Evolutionary conservation across 2,113 vertebrate species (phyloP), one percentile per base, ranked within the genome.

Genomic region (Archilochus colubris): DNA sequence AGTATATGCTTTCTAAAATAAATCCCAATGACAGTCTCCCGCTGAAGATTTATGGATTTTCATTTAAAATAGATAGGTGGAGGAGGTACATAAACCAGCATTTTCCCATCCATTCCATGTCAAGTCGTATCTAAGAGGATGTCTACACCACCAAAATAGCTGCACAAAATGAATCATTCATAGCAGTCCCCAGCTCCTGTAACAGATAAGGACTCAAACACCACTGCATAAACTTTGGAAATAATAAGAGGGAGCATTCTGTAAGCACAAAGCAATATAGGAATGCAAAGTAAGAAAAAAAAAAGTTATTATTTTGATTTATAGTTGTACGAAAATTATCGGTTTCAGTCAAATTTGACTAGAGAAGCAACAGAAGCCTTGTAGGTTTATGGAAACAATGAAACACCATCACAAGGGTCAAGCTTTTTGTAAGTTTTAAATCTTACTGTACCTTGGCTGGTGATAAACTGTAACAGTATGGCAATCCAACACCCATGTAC

Each of bases 161-260:
- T 90, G 51, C 33, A 82, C 33, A 62, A 66, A 91, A 95, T 95
- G 84, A 95, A 95, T 95, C 89, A 95, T 74, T 89, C 87, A 14
- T 33, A 54, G 8, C 46, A 76, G 58, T 17, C 82, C 28, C 82
- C 89, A 94, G 22, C 53, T 89, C 59, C 86, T 91, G 31, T 86
- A 70, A 61, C 17, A 68, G n/a, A 46, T 51, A 76, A 81, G 48
- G 51, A 53, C 8, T 51, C 31, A 91, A 33, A 82, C 23, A 25
- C 54, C 69, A 82, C 12, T 40, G 73, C 36, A 55, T 54, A 57
- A 75, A 30, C 24, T 73, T 57, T n/a, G 40, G 38, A 81, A 72
- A 68, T 3, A 27, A 48, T 22, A 46, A 63, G 7, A 76, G 14
- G 33, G 2, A 63, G 9, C 3, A 15, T 40, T 75, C 62, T n/a